Conservation (phyloP, 2,888 invertebrate genomes). For the Acanthoscelides obtectus region DNA sequence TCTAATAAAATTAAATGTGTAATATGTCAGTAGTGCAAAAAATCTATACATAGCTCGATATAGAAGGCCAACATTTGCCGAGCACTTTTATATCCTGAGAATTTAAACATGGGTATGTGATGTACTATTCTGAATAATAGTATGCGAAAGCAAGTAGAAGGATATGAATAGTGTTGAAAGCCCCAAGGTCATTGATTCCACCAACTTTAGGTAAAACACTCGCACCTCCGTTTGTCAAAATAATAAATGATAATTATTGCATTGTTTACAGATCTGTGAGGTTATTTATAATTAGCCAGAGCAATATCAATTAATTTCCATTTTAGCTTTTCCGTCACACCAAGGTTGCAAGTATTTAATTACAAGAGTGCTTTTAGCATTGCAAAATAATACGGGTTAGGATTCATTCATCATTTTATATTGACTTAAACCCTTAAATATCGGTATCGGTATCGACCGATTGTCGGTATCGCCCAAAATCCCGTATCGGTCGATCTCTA, state of each 20-base stretch:
- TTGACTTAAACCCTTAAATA: background rate
- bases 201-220: background rate
- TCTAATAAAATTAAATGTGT: no score
- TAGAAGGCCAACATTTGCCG: no score
- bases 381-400: background rate
- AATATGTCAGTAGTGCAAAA: no score
- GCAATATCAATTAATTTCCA: background rate
- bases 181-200: background rate
- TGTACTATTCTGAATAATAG: no score
- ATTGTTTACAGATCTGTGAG: background rate
- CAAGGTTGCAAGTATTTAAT: background rate
- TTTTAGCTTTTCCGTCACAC: background rate
- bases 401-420: background rate
- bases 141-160: no score
- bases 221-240: background rate
- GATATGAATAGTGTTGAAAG: no score
- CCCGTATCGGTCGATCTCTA: no score
- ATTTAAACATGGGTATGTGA: no score
- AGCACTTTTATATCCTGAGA: no score
- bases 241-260: background rate
- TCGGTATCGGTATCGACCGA: no score
- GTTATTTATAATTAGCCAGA: background rate
- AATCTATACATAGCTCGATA: no score
- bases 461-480: no score
- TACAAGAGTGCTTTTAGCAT: background rate